Evolutionary conservation across 2,888 invertebrate species (phyloP), one percentile per base, ranked within the genome.

Genomic region (Aphidoletes aphidimyza): DNA sequence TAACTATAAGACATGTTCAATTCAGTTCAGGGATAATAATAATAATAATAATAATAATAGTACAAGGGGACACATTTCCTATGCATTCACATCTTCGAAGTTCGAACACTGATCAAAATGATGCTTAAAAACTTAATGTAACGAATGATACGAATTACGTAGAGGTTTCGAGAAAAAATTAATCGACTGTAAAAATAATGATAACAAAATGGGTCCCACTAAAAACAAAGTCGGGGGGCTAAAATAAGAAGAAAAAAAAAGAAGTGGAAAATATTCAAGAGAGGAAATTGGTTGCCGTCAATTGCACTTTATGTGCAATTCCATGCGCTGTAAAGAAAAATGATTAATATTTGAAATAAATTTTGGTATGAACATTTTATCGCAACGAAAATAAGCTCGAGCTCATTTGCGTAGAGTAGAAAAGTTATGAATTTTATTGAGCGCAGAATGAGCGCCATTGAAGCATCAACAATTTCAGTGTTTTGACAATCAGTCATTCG

Each of bases 121-220:
- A 69, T 30, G 34, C 69, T 3, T 14, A 47, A 11, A 34, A 69
- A 69, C 19, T 69, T 69, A 69, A 34, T 30, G 69, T 69, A 69
- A 69, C 54, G 69, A 34, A 69, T 14, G 69, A 69, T 69, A 69
- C 30, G 34, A 30, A 30, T 69, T 30, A 69, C 30, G 17, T 69
- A 30, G 14, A 30, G 30, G 34, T 69, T 69, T 69, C 0, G 14
- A 69, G 34, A 14, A 69, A 69, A 69, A 69, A 69, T 69, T 69
- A 69, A 69, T 69, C 69, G 69, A 30, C 69, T 69, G 69, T 69
- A 69, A 69, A 69, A 30, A 69, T 69, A 69, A 69, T 69, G 69
- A 69, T 69, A 69, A 69, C 69, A 14, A 69, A 69, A 69, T 69
- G 22, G 1, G 22, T 69, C 17, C 11, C 11, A 26, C 2, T 14